Percentiles rank a stretch among this genome's conserved stretches.
Evolutionary conservation across 2,113 vertebrate genomes (phyloP).

Genomic region (Ardeotis arabs): DNA sequence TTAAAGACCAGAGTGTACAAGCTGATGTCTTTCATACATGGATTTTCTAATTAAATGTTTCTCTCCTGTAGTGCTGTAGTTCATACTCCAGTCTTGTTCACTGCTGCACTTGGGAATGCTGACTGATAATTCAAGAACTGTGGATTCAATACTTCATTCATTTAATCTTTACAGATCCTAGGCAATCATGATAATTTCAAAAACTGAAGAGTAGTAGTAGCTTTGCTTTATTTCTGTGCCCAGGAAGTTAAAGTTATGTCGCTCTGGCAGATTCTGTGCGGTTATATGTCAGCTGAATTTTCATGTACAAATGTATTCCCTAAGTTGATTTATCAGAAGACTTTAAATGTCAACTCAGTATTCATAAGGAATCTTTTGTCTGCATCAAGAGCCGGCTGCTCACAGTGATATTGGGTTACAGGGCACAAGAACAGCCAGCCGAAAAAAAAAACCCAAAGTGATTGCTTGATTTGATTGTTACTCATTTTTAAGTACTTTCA

Average conservation of each 20-base stretch:
- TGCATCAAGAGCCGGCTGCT: neutral
- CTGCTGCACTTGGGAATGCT: neutral
- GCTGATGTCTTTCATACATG: neutral
- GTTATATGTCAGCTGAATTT: slow-evolving; percentile 5
- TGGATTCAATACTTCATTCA: neutral
- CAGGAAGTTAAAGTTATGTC: neutral
- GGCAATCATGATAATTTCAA: neutral
- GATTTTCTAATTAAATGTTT: neutral
- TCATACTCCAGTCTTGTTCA: neutral
- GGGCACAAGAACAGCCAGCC: neutral
- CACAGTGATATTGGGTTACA: slow-evolving; percentile 12
- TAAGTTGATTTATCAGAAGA: slow-evolving; percentile 18
- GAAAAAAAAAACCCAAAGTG: neutral
- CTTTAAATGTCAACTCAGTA: slow-evolving; percentile 52
- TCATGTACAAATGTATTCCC: slow-evolving; percentile 5
- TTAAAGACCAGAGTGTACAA: neutral
- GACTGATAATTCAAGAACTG: neutral
- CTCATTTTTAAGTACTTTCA: slow-evolving; percentile 39
- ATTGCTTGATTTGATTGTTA: slow-evolving; percentile 52
- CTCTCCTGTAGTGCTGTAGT: neutral
- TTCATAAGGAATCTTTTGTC: slow-evolving; percentile 22
- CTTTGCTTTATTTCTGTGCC: neutral
- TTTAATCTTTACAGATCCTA: neutral
- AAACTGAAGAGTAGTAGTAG: neutral
- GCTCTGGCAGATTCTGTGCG: neutral